Evolutionary conservation across 2,797 vertebrate species (phyloP).

Genomic region (Bradypodion ventrale): DNA sequence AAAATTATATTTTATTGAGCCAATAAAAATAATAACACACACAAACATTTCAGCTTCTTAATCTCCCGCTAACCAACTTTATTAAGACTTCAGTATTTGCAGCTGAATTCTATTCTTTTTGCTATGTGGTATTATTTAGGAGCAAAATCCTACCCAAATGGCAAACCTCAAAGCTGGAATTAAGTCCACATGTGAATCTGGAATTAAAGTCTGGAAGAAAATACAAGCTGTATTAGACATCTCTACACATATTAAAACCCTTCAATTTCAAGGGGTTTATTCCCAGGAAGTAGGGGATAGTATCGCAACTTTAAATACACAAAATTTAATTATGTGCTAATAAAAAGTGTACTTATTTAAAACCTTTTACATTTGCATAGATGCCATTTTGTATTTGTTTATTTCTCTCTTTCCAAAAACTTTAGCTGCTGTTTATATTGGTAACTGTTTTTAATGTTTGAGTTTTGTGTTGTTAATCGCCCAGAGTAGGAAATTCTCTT

Average conservation of each 20-base stretch:
- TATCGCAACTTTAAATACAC: conserved; percentile 6
- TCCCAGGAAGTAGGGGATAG: background rate
- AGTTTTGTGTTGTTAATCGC: too few relatives aligned
- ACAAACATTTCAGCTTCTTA: conserved; percentile 12
- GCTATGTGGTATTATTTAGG: background rate
- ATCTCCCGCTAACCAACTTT: conserved; percentile 3
- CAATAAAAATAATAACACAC: conserved; percentile 19
- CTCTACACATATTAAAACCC: too few relatives aligned
- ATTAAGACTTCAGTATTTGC: conserved; percentile 16
- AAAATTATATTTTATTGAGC: background rate
- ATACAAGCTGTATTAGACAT: background rate
- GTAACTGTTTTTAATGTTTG: too few relatives aligned
- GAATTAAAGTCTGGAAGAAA: too few relatives aligned
- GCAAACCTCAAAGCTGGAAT: conserved; percentile 20
- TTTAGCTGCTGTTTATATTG: background rate
- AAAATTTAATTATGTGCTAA: background rate
- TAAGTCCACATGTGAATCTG: conserved; percentile 17
- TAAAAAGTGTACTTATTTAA: conserved; percentile 6
- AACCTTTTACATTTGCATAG: background rate
- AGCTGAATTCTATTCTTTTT: conserved; percentile 24
- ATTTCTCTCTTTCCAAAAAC: background rate
- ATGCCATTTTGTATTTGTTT: background rate
- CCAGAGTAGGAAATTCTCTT: too few relatives aligned
- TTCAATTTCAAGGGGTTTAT: background rate
- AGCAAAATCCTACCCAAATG: conserved; percentile 18